Base-by-base conservation (phyloP, 2,113 vertebrate species). In the Indicator maculatus region DNA sequence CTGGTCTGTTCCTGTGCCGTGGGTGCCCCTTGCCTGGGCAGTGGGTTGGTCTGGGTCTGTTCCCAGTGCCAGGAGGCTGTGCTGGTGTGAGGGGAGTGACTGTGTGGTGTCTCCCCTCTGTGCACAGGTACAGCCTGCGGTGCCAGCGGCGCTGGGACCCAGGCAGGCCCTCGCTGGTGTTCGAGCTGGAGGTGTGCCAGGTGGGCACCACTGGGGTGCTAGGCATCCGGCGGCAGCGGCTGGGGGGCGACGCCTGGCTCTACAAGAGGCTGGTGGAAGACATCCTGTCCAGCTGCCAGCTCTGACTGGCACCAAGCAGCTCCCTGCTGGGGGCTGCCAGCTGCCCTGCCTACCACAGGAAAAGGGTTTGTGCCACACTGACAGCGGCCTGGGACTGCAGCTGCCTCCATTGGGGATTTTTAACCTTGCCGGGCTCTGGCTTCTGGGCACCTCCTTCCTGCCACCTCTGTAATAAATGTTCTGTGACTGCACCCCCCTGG, bases 211-310 rank as follows among this genome's bases (percentile, higher is more conserved):
- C 97, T 0, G 98, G 99, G 67, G 98, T 98, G 17, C 92, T 99
- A 24, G 99, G 98, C 9, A 98, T 99, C 89, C 95, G 98, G 26
- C 98, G 98, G 24, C 99, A 99, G 77, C 96, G 99, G 81, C 98
- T 99, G 59, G 99, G 99, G 94, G 99, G 99, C 17, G 99, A 99
- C 23, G 98, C 99, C 52, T 99, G 99, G 99, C 98, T 99, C 82
- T 99, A 99, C 96, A 99, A 99, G 94, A 98, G 98, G 81, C 98
- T 99, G 90, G 97, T 99, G 87, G 99, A 99, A 95, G 98, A 99
- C 91, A 98, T 99, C 87, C 97, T 99, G 20, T 98, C 98, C 45
- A 97, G 98, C 92, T 98, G 97, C 96, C 97, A 97, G 10, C 95
- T 99, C 58, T 99, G 95, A 95, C 17, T 52, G 83, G 36, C 59